A percentile compares a stretch with the other conserved stretches of the same genome.
Conservation (phyloP, 2,113 vertebrate genomes). For the Upupa epops region DNA sequence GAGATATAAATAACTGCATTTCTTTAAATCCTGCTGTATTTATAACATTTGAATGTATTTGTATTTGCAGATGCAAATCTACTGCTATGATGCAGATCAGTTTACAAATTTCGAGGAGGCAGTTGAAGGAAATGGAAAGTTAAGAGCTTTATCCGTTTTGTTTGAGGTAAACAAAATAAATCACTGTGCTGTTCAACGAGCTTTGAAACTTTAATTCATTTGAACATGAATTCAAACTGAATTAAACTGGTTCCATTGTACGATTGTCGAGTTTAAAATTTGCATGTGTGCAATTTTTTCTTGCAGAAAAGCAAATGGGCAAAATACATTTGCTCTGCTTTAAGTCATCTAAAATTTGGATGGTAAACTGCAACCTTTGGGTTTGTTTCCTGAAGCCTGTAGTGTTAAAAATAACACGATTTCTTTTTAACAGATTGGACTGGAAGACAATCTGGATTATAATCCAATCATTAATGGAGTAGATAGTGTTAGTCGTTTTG, state of each 20-base stretch:
- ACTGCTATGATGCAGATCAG: slow-evolving; percentile 84
- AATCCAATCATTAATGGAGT: slow-evolving; percentile 84
- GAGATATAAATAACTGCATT: not conserved
- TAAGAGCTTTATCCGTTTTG: slow-evolving; percentile 90
- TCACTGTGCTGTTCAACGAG: slow-evolving; percentile 2
- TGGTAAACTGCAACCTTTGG: not conserved
- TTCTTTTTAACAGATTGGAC: slow-evolving; percentile 80
- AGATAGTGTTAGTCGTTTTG: slow-evolving; percentile 89
- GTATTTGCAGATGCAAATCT: slow-evolving; percentile 93
- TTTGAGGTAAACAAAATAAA: slow-evolving; percentile 85
- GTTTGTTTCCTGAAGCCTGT: not conserved
- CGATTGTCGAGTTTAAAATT: not conserved
- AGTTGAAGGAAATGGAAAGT: slow-evolving; percentile 84
- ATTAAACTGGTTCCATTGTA: not conserved
- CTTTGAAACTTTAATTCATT: not conserved
- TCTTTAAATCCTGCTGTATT: not conserved
- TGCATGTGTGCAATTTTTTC: not conserved
- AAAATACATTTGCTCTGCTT: not conserved
- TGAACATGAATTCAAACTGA: not conserved
- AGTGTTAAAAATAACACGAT: slow-evolving; percentile 1
- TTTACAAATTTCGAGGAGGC: slow-evolving; percentile 86
- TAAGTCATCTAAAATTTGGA: not conserved
- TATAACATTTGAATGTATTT: slow-evolving; percentile 20
- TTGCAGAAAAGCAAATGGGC: not conserved
- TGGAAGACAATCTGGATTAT: slow-evolving; percentile 87